Conservation (phyloP, 1,140 invertebrate genomes). For the Wasmannia auropunctata region DNA sequence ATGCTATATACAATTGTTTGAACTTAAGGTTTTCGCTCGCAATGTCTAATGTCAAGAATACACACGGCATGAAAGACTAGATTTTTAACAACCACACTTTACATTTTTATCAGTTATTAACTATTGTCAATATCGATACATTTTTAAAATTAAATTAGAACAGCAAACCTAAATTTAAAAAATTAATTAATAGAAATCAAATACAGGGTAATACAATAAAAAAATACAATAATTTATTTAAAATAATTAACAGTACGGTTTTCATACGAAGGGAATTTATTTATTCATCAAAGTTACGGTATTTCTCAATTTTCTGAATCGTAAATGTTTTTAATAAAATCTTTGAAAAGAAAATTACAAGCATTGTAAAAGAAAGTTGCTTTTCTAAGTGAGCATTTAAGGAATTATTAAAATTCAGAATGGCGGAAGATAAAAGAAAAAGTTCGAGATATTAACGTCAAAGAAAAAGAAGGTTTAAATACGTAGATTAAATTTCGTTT, state of each 20-base stretch:
- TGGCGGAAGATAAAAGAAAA: not conserved
- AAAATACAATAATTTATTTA: not conserved
- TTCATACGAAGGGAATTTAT: not conserved
- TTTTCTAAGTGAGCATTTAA: not conserved
- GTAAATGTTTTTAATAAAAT: not conserved
- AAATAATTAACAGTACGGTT: not conserved
- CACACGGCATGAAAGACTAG: not conserved
- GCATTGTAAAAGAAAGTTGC: not conserved
- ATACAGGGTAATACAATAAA: not conserved
- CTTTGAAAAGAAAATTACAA: not conserved
- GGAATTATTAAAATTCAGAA: not conserved
- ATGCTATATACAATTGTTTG: not conserved
- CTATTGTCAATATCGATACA: not conserved
- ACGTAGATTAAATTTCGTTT: not conserved
- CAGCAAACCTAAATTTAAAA: not conserved
- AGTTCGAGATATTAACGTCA: not conserved
- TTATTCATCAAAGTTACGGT: not conserved
- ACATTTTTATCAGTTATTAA: not conserved
- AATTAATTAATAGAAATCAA: not conserved
- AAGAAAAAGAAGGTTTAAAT: not conserved
- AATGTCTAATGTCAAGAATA: not conserved
- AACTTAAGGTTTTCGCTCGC: not conserved
- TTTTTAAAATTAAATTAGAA: not conserved
- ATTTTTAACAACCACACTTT: not conserved
- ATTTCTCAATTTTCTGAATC: not conserved